Base-by-base conservation (phyloP, 2,888 invertebrate genomes). In the Xylota sylvarum region DNA sequence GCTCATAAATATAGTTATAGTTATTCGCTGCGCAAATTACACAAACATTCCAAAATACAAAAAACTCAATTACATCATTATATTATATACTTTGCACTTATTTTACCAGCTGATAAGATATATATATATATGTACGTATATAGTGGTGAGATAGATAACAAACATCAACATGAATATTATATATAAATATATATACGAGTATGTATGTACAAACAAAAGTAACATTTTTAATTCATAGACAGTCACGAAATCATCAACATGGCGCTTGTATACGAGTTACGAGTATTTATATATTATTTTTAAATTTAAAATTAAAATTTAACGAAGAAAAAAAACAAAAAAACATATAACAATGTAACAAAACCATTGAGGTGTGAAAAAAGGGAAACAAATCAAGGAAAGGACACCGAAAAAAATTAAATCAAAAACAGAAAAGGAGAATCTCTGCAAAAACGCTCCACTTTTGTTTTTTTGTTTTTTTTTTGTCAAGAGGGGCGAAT, bases 161-260 rank as follows among this genome's bases (percentile, higher is more conserved):
- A 67, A 80, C 80, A 80, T 60, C 35, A 35, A 82, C 60, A 56
- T 60, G 32, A 35, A 62, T 67, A 60, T 74, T 73, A 79, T 80
- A n/a, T 80, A 23, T 23, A 23, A 2, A 23, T 23, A 23, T 23
- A 23, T 3, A 3, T 62, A 73, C 76, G 12, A 76, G 32, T 32
- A 32, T 37, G 10, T 37, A 37, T 37, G 7, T 37, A 85, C 81
- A 81, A 55, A 73, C 52, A 50, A 32, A 64, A 67, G 65, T 46
- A 72, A 81, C 46, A 76, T n/a, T 40, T n/a, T 40, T 23, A 35
- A 67, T 52, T 65, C 65, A 80, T 55, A 55, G 62, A 52, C 78
- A 74, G 70, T 85, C 85, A 86, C 85, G 85, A 86, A 86, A 86
- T 86, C 81, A 86, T 81, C 85, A 86, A 81, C 67, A 76, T 77